Evolutionary conservation across 2,888 invertebrate genomes (phyloP), one percentile per base, ranked within the genome.

Genomic region (Hofmannophila pseudospretella): DNA sequence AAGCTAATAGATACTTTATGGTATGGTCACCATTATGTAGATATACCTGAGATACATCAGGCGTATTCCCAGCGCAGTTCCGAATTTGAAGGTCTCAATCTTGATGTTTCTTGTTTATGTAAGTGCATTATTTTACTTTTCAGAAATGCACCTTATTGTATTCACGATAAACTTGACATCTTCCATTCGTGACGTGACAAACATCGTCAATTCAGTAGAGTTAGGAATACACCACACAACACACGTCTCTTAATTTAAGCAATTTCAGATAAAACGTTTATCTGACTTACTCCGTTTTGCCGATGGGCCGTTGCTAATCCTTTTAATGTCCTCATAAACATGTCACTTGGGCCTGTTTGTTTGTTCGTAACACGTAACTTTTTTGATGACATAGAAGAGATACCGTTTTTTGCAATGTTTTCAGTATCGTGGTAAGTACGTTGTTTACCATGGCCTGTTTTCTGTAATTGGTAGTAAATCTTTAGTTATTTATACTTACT

Each of bases 241-340:
- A 53, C 50, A 57, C 51, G 54, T 45, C 59, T 60, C 69, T 70
- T 79, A 75, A 79, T 79, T 78, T 71, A 69, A 67, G 61, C 74
- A 77, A 77, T 79, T 79, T 67, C 58, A 65, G 67, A 65, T 62
- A 60, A 68, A 72, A 67, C 52, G 69, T 68, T 74, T 76, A 73
- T 73, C 67, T 71, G 29, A 39, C 58, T 62, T 58, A 67, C 68
- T n/a, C 2, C n/a, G 23, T 71, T 71, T 56, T 47, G 49, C 49
- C 53, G 47, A 44, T 64, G 49, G 10, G 26, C 27, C 13, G 8
- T 20, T 30, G 36, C 26, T 32, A 41, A 41, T 41, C 40, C 36
- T 34, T 41, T 34, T 41, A 41, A 36, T 34, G 40, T 30, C 16
- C 32, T 23, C 36, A 36, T 34, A 41, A 41, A 36, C 33, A 36